Evolutionary conservation across 2,888 invertebrate genomes (phyloP).

Genomic region (Erebia aethiops): DNA sequence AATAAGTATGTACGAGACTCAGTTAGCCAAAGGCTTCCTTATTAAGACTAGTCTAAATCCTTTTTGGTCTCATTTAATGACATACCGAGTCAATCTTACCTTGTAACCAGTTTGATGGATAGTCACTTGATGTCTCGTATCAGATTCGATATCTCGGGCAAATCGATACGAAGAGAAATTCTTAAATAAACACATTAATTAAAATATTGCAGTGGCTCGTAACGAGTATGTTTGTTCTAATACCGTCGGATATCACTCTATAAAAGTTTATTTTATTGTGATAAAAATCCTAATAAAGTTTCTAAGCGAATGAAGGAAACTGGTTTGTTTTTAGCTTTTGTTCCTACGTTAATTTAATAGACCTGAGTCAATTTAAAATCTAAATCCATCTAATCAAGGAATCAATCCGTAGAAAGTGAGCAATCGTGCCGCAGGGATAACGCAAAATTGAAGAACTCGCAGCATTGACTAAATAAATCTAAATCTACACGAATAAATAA

Average conservation of each 20-base stretch:
- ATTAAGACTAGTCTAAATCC: slow-evolving; percentile 71
- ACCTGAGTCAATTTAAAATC: too few species aligned
- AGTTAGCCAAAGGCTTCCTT: slow-evolving; percentile 65
- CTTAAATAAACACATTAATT: slow-evolving; percentile 37
- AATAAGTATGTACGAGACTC: slow-evolving; percentile 55
- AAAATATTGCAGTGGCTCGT: slow-evolving; percentile 17
- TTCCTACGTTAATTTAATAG: too few species aligned
- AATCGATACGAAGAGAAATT: slow-evolving; percentile 54
- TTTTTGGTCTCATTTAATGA: slow-evolving; percentile 79
- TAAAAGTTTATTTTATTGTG: background rate
- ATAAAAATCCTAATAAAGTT: too few species aligned
- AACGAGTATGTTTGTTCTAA: background rate
- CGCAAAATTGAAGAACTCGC: too few species aligned
- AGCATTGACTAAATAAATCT: too few species aligned
- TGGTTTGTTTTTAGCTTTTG: too few species aligned
- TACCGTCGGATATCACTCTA: background rate
- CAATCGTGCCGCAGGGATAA: too few species aligned
- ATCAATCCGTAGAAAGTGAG: too few species aligned
- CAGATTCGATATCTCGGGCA: slow-evolving; percentile 57
- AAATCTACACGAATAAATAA: too few species aligned
- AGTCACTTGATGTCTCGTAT: slow-evolving; percentile 61
- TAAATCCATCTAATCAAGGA: too few species aligned
- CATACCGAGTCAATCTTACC: slow-evolving; percentile 60
- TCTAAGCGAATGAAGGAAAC: too few species aligned
- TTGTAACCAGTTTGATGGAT: slow-evolving; percentile 69